Evolutionary conservation across 1,140 invertebrate species (phyloP).

Genomic region (Luehdorfia chinensis): DNA sequence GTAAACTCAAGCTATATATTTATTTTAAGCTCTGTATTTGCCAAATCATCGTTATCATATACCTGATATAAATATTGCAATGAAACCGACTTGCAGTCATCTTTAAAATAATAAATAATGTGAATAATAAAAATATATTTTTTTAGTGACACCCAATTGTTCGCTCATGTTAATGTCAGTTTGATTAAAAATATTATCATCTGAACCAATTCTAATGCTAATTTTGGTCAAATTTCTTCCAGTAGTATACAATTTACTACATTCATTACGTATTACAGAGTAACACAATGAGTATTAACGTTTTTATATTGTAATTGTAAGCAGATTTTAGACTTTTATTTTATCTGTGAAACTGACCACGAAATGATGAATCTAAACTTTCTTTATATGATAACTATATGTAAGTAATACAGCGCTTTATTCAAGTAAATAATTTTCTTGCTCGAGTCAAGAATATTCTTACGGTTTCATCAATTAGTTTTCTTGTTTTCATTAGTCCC

Average conservation of each 20-base stretch:
- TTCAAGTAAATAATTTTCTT: too few relatives aligned
- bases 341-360: too few relatives aligned
- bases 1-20: background rate
- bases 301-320: background rate
- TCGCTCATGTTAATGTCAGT: too few relatives aligned
- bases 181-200: background rate
- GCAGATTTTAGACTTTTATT: background rate
- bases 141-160: too few relatives aligned
- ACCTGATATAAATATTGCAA: background rate
- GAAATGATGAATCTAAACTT: too few relatives aligned
- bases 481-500: too few relatives aligned
- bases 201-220: background rate
- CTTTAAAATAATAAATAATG: background rate
- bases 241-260: background rate
- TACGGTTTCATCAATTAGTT: too few relatives aligned
- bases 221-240: background rate
- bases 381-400: too few relatives aligned
- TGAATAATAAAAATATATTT: background rate
- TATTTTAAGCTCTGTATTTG: conserved; percentile 15
- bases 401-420: too few relatives aligned
- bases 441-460: too few relatives aligned
- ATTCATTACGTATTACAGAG: background rate
- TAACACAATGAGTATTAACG: background rate
- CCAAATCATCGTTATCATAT: conserved; percentile 1
- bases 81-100: background rate